Evolutionary conservation across 2,888 invertebrate genomes (phyloP).

Genomic region (Papilio gigon): DNA sequence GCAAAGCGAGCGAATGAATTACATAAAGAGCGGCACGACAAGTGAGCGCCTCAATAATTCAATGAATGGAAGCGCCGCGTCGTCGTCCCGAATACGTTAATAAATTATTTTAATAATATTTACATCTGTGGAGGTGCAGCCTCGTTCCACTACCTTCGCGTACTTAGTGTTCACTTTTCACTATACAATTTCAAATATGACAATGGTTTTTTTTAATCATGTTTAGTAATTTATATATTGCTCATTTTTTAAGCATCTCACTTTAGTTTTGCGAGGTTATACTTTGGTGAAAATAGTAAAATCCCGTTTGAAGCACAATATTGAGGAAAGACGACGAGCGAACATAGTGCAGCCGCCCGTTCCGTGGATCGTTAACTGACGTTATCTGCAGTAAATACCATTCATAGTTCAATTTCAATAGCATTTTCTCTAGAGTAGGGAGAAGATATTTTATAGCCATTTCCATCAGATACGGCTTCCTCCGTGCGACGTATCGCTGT

Average conservation of each 20-base stretch:
- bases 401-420: slow-evolving; percentile 6
- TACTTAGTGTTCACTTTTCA: background rate
- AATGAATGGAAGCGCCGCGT: slow-evolving; percentile 3
- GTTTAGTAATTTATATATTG: no score
- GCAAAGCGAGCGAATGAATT: slow-evolving; percentile 21
- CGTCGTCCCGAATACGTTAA: background rate
- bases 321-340: no score
- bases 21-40: slow-evolving; percentile 14
- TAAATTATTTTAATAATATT: slow-evolving; percentile 17
- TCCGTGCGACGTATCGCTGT: slow-evolving; percentile 1
- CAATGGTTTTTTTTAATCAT: no score
- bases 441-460: background rate
- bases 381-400: slow-evolving; percentile 10
- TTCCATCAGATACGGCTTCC: slow-evolving; percentile 8
- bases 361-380: background rate
- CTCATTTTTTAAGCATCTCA: no score
- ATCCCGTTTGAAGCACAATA: no score
- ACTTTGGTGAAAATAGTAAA: background rate
- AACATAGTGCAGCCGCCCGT: no score
- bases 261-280: no score
- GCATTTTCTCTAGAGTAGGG: background rate
- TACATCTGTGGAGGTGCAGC: background rate
- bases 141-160: background rate
- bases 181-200: no score
- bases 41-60: slow-evolving; percentile 14